A percentile compares a stretch with the other conserved stretches of the same genome.
Evolutionary conservation across 2,113 vertebrate species (phyloP).

Genomic region (Phalacrocorax aristotelis): DNA sequence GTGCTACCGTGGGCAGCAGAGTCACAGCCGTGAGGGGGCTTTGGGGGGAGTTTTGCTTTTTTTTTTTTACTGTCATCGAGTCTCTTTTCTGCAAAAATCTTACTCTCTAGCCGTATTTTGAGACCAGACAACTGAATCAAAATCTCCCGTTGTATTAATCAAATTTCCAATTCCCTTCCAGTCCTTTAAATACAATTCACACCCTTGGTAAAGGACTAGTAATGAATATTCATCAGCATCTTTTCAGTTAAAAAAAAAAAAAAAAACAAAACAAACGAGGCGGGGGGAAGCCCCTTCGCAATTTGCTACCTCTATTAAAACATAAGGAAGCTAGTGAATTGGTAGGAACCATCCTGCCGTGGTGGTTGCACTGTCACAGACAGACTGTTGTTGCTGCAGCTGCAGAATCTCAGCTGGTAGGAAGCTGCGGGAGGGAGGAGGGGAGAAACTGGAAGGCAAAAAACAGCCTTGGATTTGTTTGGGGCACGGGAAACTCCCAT

Average conservation of each 20-base stretch:
- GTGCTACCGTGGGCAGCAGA: background rate
- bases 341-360: background rate
- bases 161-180: background rate
- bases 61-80: background rate
- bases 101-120: background rate
- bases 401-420: slow-evolving; percentile 58
- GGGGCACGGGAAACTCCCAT: background rate
- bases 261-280: too few relatives aligned
- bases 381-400: slow-evolving; percentile 55
- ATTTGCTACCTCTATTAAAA: slow-evolving; percentile 28
- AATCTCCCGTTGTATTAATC: background rate
- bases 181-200: background rate
- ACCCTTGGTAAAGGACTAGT: background rate
- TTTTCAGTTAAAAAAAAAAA: background rate
- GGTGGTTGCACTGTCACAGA: slow-evolving; percentile 18
- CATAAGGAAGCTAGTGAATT: slow-evolving; percentile 5
- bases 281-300: background rate
- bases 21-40: background rate
- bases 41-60: background rate
- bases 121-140: background rate
- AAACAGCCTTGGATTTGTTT: slow-evolving; percentile 39
- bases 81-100: background rate
- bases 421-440: slow-evolving; percentile 19
- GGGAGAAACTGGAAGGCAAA: background rate
- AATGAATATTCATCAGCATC: slow-evolving; percentile 48